These are phyloP conservation scores for Lophochroa leadbeateri DNA, from an alignment of 2,113 vertebrate species.

Conservation along the genomic window DNA sequence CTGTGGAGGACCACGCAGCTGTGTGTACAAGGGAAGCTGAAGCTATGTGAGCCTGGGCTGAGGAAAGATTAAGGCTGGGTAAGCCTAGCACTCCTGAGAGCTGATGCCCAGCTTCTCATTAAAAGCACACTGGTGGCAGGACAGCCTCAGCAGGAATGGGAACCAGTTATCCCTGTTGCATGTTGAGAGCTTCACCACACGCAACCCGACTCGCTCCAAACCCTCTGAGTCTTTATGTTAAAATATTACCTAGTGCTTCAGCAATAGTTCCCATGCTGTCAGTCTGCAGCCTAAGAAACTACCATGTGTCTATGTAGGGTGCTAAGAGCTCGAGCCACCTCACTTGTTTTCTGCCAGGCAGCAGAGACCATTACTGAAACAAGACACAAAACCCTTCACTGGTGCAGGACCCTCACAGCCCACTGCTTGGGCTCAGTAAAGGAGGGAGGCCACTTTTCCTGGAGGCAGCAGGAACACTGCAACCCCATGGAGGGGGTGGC, in stretches of 20 bases:
- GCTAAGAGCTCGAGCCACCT: background rate
- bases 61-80: background rate
- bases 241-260: background rate
- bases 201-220: background rate
- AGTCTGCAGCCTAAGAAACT: background rate
- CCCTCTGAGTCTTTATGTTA: background rate
- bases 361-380: background rate
- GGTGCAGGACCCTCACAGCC: background rate
- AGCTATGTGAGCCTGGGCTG: background rate
- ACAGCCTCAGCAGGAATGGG: background rate
- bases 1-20: background rate
- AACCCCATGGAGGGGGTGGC: background rate
- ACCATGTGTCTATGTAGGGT: background rate
- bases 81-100: background rate
- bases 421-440: rapidly evolving
- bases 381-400: background rate
- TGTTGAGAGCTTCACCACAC: background rate
- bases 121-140: background rate
- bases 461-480: background rate
- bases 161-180: background rate
- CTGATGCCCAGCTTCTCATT: background rate
- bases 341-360: background rate
- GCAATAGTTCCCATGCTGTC: background rate
- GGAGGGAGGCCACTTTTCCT: background rate
- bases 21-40: rapidly evolving